These are phyloP conservation scores for Chionoecetes opilio DNA, from an alignment of 1,140 invertebrate genomes.

Conservation along the genomic window DNA sequence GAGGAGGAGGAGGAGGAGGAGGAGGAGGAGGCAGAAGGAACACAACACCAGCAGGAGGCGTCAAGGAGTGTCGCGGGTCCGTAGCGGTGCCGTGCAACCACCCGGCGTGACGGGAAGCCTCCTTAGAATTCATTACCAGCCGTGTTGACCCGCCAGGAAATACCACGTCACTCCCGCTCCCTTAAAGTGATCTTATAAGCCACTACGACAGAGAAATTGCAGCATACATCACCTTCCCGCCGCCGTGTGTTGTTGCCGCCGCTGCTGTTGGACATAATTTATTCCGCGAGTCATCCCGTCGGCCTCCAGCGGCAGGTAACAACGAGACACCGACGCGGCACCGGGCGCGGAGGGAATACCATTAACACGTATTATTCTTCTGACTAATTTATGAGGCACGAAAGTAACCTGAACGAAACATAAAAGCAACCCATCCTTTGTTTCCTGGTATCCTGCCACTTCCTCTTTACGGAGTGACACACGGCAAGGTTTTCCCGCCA, in stretches of 20 bases:
- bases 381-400: too few relatives aligned
- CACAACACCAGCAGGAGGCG: not conserved
- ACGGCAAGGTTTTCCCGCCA: too few relatives aligned
- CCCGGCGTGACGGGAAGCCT: not conserved
- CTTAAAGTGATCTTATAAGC: constrained; percentile 20
- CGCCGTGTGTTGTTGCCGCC: not conserved
- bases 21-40: not conserved
- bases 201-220: not conserved
- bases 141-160: constrained; percentile 12
- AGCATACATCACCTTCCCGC: constrained; percentile 15
- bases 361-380: too few relatives aligned
- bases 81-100: not conserved
- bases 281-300: too few relatives aligned
- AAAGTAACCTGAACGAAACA: too few relatives aligned
- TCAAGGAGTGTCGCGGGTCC: not conserved
- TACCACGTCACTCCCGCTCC: not conserved
- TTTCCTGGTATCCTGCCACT: too few relatives aligned
- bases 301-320: too few relatives aligned
- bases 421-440: too few relatives aligned
- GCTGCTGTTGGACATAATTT: not conserved
- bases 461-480: too few relatives aligned
- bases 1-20: not conserved
- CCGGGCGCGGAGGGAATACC: too few relatives aligned
- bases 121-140: constrained; percentile 20
- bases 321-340: too few relatives aligned